Evolutionary conservation across 2,113 vertebrate species (phyloP), one percentile per base, ranked within the genome.

Genomic region (Rhea pennata): DNA sequence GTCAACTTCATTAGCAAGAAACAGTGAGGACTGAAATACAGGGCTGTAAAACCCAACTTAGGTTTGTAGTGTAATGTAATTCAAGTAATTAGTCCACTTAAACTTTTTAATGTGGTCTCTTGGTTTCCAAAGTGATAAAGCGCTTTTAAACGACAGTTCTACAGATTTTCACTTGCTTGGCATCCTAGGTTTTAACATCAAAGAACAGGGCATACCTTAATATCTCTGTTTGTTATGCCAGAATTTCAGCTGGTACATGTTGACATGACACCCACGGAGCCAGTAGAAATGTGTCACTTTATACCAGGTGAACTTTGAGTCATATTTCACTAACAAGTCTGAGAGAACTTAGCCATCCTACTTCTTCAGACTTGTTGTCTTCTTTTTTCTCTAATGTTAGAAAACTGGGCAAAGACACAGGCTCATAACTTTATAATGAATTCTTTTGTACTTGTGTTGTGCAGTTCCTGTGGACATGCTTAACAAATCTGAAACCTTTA

Each of bases 61-160:
- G 72, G 92, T 88, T 95, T 85, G 92, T 93, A 95, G 93, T 56
- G 8, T 83, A 95, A 95, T 92, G 90, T 87, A 87, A 92, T 93
- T 94, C 89, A 80, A 97, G 94, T 97, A 97, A 97, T 97, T 97
- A 97, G 96, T 96, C 95, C 93, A 94, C 96, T 97, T 95, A 97
- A 95, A 97, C 80, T 81, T 95, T 97, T 94, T 94, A 96, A 94
- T 97, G 92, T 4, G 10, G 58, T 90, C 78, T 90, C 94, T 87
- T 86, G n/a, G 20, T 93, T 96, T 96, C 94, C 64, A 67, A 93
- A 96, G 92, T 78, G 58, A 67, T 96, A 73, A 96, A 96, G 93
- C 72, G 58, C 6, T 88, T 89, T 93, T 84, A 92, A 91, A 94
- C 90, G 87, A 21, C 33, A 78, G 64, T 90, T 96, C 65, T 62